Conservation (phyloP, 2,888 invertebrate genomes). For the Megastigmus dorsalis region DNA sequence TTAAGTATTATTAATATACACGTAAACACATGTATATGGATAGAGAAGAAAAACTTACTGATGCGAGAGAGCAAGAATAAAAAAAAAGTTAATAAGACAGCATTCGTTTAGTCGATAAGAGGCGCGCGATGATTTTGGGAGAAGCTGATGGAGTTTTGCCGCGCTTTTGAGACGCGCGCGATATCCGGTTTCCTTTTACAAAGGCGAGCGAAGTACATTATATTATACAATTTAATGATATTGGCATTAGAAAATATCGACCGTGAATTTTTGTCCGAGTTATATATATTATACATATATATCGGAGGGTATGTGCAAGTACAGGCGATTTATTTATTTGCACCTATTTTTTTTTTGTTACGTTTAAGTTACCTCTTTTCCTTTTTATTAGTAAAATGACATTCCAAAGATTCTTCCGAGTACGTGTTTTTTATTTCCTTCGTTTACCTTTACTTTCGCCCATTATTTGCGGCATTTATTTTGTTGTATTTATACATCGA, state of each 20-base stretch:
- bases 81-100: no score
- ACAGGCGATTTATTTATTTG: slow-evolving; percentile 51
- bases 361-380: slow-evolving; percentile 60
- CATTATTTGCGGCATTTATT: background rate
- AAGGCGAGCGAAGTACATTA: background rate
- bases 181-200: slow-evolving; percentile 31
- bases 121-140: slow-evolving; percentile 11
- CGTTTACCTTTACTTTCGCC: slow-evolving; percentile 42
- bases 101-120: slow-evolving; percentile 34
- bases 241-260: slow-evolving; percentile 9
- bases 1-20: slow-evolving; percentile 51
- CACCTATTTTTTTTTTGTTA: slow-evolving; percentile 55
- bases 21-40: slow-evolving; percentile 44
- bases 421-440: slow-evolving; percentile 38
- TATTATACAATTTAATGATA: slow-evolving; percentile 24
- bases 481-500: background rate
- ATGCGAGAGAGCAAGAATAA: background rate
- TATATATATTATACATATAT: background rate
- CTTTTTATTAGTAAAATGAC: slow-evolving; percentile 58
- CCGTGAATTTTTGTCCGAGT: slow-evolving; percentile 34
- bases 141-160: slow-evolving; percentile 5
- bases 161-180: slow-evolving; percentile 20
- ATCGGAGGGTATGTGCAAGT: slow-evolving; percentile 29
- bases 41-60: slow-evolving; percentile 37
- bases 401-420: slow-evolving; percentile 62